Evolutionary conservation across 1,140 invertebrate genomes (phyloP).

Genomic region (Solenopsis invicta): DNA sequence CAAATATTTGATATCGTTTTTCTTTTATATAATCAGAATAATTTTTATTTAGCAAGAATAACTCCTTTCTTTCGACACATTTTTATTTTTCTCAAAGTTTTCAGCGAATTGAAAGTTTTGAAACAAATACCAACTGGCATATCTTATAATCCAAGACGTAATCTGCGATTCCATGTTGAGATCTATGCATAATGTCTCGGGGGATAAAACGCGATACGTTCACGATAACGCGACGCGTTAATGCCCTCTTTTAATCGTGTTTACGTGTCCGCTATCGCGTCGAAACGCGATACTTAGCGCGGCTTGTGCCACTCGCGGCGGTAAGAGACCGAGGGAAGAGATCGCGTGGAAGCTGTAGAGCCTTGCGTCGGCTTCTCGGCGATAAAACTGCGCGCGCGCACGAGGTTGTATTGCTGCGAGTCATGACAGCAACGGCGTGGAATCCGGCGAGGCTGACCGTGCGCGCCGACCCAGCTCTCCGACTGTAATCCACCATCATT

Average conservation of each 20-base stretch:
- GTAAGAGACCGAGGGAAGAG: slow-evolving; percentile 17
- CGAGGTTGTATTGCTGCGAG: slow-evolving; percentile 45
- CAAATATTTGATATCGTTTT: too few relatives aligned
- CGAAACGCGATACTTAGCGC: slow-evolving; percentile 17
- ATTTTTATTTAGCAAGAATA: background rate
- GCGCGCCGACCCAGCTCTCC: slow-evolving; percentile 55
- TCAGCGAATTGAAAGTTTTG: background rate
- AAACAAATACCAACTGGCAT: background rate
- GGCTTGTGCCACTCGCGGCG: slow-evolving; percentile 10
- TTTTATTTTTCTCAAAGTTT: background rate
- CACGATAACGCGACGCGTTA: background rate
- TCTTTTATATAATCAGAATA: background rate
- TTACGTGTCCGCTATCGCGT: slow-evolving; percentile 11
- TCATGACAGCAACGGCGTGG: slow-evolving; percentile 71
- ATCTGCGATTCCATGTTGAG: background rate
- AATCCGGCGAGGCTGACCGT: slow-evolving; percentile 68
- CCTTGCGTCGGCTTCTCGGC: slow-evolving; percentile 22
- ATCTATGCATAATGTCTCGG: background rate
- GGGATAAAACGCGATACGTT: slow-evolving; percentile 5
- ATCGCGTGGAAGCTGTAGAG: slow-evolving; percentile 16
- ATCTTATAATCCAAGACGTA: background rate
- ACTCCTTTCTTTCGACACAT: background rate
- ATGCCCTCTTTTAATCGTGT: slow-evolving; percentile 1
- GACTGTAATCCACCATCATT: slow-evolving; percentile 86
- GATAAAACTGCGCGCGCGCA: slow-evolving; percentile 47